Conservation (phyloP, 2,888 invertebrate species). For the Ypsolopha sequella region DNA sequence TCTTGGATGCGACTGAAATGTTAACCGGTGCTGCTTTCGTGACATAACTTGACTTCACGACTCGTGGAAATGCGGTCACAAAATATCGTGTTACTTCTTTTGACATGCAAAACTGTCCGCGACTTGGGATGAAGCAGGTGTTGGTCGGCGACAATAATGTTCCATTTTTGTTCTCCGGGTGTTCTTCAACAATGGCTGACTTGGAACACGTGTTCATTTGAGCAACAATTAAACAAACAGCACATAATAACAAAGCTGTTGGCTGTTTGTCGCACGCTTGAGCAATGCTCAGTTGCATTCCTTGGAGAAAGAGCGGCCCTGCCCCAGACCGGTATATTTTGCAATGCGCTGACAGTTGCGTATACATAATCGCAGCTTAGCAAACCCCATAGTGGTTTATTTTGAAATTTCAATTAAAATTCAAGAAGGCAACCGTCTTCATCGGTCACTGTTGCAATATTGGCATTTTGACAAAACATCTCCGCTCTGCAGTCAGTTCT, state of each 20-base stretch:
- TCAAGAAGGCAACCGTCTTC: conserved; percentile 25
- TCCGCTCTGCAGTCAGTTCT: background rate
- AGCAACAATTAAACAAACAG: no score
- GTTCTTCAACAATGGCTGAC: no score
- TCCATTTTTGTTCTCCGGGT: no score
- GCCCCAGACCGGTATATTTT: conserved; percentile 31
- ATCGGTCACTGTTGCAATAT: background rate
- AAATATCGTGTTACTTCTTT: background rate
- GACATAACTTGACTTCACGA: conserved; percentile 33
- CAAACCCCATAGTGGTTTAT: conserved; percentile 37
- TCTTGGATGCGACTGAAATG: background rate
- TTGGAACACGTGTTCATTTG: no score
- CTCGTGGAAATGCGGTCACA: background rate
- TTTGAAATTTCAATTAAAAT: conserved; percentile 55
- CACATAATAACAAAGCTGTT: background rate
- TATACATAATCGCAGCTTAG: conserved; percentile 31
- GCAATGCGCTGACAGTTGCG: conserved; percentile 6
- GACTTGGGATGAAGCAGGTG: no score
- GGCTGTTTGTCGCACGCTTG: background rate
- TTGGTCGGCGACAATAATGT: no score
- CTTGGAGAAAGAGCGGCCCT: conserved; percentile 41
- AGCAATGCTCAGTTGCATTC: background rate
- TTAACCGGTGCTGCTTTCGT: conserved; percentile 8
- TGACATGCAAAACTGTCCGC: background rate
- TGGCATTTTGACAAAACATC: background rate